Percentiles rank a stretch among this genome's conserved stretches.
phyloP scores from a whole-genome alignment of 2,113 vertebrate genomes.

The Eidolon helvum region DNA sequence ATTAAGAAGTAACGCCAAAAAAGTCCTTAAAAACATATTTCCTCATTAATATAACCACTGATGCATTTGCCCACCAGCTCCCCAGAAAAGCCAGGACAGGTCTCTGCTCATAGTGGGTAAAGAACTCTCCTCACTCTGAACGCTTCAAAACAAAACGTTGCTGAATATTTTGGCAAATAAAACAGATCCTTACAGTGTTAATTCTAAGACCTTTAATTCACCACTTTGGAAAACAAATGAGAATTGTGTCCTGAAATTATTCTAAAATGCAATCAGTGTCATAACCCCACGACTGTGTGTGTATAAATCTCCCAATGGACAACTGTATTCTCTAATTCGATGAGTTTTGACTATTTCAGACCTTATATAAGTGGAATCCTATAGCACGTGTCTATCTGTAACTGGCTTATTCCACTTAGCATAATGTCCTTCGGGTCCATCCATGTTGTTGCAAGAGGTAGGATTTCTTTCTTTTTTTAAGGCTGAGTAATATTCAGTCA shows the following conservation, averaged over 20 bases:
- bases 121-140: background rate
- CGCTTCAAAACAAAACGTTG: background rate
- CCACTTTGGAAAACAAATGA: background rate
- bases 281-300: background rate
- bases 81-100: accelerated
- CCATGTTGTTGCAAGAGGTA: background rate
- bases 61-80: background rate
- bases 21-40: background rate
- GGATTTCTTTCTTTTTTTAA: background rate
- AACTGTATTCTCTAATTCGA: background rate
- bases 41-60: background rate
- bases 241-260: background rate
- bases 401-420: background rate
- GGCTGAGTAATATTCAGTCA: background rate
- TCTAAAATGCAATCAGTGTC: background rate
- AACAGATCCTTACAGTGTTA: background rate
- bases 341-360: background rate
- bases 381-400: background rate
- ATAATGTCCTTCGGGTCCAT: background rate
- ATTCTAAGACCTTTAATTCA: background rate
- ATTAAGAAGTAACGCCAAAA: background rate
- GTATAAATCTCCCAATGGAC: background rate
- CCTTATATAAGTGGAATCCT: background rate
- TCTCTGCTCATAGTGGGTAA: background rate
- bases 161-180: background rate